phyloP scores from a whole-genome alignment of 2,113 vertebrate genomes.

The Baryphthengus martii region DNA sequence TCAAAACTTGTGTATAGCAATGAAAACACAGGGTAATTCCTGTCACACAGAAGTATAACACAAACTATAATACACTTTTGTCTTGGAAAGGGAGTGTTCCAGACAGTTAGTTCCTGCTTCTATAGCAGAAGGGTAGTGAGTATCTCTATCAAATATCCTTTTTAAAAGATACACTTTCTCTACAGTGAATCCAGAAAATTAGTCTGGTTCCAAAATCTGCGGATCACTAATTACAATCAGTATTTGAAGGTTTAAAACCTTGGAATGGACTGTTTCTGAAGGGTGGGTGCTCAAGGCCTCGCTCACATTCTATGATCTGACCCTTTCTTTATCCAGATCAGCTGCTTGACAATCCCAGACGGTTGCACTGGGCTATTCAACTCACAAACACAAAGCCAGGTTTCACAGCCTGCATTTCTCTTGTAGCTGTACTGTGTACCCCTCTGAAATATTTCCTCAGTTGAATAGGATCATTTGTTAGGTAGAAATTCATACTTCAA shows the following conservation, averaged over 20 bases:
- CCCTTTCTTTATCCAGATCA: not conserved
- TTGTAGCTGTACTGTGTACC: not conserved
- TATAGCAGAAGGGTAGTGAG: slow-evolving; percentile 1
- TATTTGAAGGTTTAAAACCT: not conserved
- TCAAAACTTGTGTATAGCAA: not conserved
- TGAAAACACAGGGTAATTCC: not conserved
- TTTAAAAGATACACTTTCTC: not conserved
- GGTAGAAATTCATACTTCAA: not conserved
- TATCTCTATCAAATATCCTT: not conserved
- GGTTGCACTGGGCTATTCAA: not conserved
- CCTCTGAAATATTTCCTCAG: not conserved
- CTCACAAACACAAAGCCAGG: not conserved
- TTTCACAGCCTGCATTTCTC: not conserved
- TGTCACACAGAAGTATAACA: slow-evolving; percentile 12
- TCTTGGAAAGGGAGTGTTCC: not conserved
- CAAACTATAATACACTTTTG: not conserved
- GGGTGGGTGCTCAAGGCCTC: not conserved
- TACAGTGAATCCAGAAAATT: slow-evolving; percentile 20
- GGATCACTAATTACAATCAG: not conserved
- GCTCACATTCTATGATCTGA: not conserved
- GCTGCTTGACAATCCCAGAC: not conserved
- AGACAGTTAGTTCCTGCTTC: not conserved
- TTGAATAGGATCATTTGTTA: not conserved
- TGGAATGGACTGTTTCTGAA: not conserved
- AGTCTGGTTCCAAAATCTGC: slow-evolving; percentile 2